Base-by-base conservation (phyloP, 2,797 vertebrate species). In the Sciurus vulgaris region DNA sequence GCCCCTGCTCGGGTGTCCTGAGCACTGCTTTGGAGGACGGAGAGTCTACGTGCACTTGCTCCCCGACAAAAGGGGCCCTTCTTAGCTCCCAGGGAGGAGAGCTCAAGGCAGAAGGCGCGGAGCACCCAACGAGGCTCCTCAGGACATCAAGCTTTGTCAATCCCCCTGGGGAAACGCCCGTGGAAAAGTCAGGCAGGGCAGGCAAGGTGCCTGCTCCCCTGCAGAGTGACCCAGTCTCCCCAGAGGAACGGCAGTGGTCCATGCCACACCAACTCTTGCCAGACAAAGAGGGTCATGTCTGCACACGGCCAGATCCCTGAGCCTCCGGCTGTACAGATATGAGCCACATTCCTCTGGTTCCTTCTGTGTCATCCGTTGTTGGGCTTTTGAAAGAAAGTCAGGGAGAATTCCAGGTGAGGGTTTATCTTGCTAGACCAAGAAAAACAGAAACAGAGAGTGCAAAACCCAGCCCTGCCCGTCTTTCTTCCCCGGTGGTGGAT, bases 401-500 rank as follows among this genome's bases (percentile, higher is more conserved):
- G 61, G 38, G 65, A 85, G 24, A 73, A 79, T 88, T 83, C 38
- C 69, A 96, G 90, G 91, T 70, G 77, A 92, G n/a, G 69, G n/a
- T 18, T 9, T 22, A 38, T 78, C 82, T 92, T 82, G 73, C 67
- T 41, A 78, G 84, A 65, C 41, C 38, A 22, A 88, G 51, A 87
- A 63, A 69, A 87, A 65, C 0, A 67, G 82, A 73, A 69, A 85
- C 26, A 63, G 85, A 94, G 30, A 38, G 6, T 20, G 76, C 24
- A 18, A 69, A 47, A 33, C 30, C 33, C 61, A 26, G 87, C 49
- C 61, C 9, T 2, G 38, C 33, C 61, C 44, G 76, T 69, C 38
- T 41, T 65, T 67, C 67, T 59, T 91, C 18, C 54, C 77, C 2
- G 7, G 38, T 0, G 0, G 83, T 63, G 47, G n/a, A 61, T 0